phyloP scores from a whole-genome alignment of 2,888 invertebrate genomes.

The Schizaphis graminum region DNA sequence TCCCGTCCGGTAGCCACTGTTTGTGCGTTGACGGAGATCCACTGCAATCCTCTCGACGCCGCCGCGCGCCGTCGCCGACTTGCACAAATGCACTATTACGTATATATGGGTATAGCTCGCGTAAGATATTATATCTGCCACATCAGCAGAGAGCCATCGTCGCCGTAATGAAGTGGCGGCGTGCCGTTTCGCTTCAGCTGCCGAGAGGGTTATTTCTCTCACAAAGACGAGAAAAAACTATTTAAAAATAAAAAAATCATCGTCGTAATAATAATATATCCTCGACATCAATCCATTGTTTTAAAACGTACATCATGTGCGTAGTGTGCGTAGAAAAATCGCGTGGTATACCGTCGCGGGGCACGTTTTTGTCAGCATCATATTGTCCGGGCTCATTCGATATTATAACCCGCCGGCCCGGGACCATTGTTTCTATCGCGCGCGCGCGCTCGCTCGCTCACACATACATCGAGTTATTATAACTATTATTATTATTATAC shows the following conservation, averaged over 20 bases:
- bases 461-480: neutral
- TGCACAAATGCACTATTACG: no score
- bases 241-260: neutral
- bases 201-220: conserved; percentile 49
- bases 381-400: conserved; percentile 60
- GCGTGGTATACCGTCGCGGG: conserved; percentile 53
- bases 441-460: neutral
- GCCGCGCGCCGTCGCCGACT: no score
- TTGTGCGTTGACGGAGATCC: no score
- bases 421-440: conserved; percentile 29
- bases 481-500: neutral
- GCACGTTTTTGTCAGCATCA: conserved; percentile 51
- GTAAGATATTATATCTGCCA: conserved; percentile 23
- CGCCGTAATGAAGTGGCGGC: conserved; percentile 42
- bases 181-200: conserved; percentile 10
- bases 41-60: no score
- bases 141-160: conserved; percentile 26
- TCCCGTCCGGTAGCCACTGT: no score
- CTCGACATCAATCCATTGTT: conserved; percentile 58
- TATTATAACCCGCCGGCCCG: conserved; percentile 33
- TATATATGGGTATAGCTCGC: no score
- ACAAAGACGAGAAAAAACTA: neutral
- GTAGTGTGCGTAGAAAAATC: conserved; percentile 33
- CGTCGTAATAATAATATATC: neutral
- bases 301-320: conserved; percentile 24